Evolutionary conservation across 2,888 invertebrate genomes (phyloP).

Genomic region (Latrodectus elegans): DNA sequence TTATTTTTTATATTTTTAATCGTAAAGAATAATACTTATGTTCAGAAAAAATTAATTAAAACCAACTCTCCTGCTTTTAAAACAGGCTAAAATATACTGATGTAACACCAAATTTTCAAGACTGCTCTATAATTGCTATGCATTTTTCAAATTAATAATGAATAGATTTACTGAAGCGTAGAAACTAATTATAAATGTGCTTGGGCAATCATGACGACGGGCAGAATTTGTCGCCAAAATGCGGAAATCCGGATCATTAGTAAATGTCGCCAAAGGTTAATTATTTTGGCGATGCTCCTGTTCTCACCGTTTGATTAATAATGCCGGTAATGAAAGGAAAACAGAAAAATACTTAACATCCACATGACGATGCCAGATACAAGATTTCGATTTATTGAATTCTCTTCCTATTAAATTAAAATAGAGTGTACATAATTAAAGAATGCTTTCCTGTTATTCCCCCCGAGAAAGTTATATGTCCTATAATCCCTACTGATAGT

Average conservation of each 20-base stretch:
- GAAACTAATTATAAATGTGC: not conserved
- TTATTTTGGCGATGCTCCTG: constrained; percentile 2
- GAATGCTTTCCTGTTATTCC: too few relatives aligned
- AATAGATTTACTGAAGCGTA: not conserved
- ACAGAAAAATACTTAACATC: not conserved
- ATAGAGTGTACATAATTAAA: too few relatives aligned
- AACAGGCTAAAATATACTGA: too few relatives aligned
- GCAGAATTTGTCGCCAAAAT: not conserved
- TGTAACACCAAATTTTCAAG: too few relatives aligned
- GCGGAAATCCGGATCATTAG: constrained; percentile 5
- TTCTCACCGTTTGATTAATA: constrained; percentile 1
- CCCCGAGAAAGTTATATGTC: too few relatives aligned
- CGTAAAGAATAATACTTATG: too few relatives aligned
- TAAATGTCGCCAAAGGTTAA: constrained; percentile 2
- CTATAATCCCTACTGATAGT: too few relatives aligned
- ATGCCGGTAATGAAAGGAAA: not conserved
- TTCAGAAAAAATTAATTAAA: too few relatives aligned
- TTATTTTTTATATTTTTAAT: too few relatives aligned
- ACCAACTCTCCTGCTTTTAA: too few relatives aligned
- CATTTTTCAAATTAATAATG: not conserved
- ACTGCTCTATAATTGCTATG: not conserved
- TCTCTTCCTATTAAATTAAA: too few relatives aligned
- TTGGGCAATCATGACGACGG: not conserved
- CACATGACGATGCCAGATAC: too few relatives aligned
- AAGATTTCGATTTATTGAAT: not conserved